Evolutionary conservation across 2,888 invertebrate species (phyloP).

Genomic region (Salticus scenicus): DNA sequence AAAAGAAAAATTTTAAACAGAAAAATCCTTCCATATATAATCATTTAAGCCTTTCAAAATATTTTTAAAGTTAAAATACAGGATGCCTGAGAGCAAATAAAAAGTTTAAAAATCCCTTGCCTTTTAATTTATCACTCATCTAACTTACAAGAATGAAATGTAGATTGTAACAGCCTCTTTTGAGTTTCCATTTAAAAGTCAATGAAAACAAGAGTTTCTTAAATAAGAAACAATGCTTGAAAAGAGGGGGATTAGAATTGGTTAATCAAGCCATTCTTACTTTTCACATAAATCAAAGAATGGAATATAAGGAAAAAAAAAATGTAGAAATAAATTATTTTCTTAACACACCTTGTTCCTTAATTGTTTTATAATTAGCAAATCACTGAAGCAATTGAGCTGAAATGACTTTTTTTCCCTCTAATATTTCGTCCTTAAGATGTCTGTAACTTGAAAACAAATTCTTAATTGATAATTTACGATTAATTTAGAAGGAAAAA

Average conservation of each 20-base stretch:
- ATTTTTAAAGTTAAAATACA: no score
- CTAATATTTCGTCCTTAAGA: not conserved
- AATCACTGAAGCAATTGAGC: not conserved
- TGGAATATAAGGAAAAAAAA: slow-evolving; percentile 1
- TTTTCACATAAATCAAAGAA: slow-evolving; percentile 44
- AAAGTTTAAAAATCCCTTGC: no score
- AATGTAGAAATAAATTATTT: slow-evolving; percentile 37
- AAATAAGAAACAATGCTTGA: slow-evolving; percentile 35
- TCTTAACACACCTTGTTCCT: slow-evolving; percentile 24
- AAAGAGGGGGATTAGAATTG: slow-evolving; percentile 1
- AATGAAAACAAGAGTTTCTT: slow-evolving; percentile 48
- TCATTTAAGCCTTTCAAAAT: no score
- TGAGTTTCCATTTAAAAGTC: slow-evolving; percentile 40
- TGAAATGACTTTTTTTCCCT: not conserved
- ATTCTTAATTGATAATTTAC: not conserved
- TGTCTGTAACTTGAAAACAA: not conserved
- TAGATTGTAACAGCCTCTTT: slow-evolving; percentile 47
- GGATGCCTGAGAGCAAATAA: no score
- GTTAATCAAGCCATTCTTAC: slow-evolving; percentile 42
- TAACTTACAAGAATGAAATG: slow-evolving; percentile 36
- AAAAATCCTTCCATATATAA: no score
- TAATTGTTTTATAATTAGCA: slow-evolving; percentile 54
- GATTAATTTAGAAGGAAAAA: no score
- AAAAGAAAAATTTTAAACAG: no score
- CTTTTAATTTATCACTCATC: not conserved